These are phyloP conservation scores for Macrosoma leucophasiata DNA, from an alignment of 2,888 invertebrate genomes.

Conservation along the genomic window DNA sequence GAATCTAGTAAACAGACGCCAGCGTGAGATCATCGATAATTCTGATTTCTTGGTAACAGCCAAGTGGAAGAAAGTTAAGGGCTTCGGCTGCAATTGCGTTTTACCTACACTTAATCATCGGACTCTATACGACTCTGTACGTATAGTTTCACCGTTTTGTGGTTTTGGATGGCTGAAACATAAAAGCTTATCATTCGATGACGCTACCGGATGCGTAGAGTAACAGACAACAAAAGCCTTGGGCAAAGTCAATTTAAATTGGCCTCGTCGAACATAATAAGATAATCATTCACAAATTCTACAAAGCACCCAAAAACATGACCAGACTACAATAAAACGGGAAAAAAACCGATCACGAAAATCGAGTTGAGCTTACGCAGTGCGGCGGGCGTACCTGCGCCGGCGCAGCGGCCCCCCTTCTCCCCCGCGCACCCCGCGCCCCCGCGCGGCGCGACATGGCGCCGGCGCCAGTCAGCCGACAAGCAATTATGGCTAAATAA, in stretches of 20 bases:
- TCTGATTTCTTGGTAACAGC: conserved; percentile 19
- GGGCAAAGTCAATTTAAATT: not conserved
- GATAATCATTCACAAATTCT: conserved; percentile 64
- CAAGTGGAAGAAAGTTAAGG: conserved; percentile 22
- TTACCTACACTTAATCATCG: not conserved
- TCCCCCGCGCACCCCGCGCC: conserved; percentile 29
- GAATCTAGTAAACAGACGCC: conserved; percentile 31
- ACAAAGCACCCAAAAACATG: conserved; percentile 67
- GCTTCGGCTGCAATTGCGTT: conserved; percentile 1
- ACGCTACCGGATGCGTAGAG: too few species aligned
- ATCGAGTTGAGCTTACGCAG: conserved; percentile 64
- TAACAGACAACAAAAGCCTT: too few species aligned
- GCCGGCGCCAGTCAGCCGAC: conserved; percentile 73
- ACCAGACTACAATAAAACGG: conserved; percentile 59
- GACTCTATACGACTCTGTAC: too few species aligned
- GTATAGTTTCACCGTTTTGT: too few species aligned
- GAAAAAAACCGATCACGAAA: conserved; percentile 63
- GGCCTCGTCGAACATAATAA: conserved; percentile 24
- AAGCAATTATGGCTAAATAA: conserved; percentile 75
- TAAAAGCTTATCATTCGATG: too few species aligned
- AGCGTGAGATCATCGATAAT: conserved; percentile 36
- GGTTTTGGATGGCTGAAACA: too few species aligned
- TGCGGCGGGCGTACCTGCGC: conserved; percentile 59
- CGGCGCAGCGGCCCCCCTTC: conserved; percentile 34
- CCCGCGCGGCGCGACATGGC: conserved; percentile 60